These are phyloP conservation scores for Bos indicus DNA, from an alignment of 2,113 vertebrate genomes.

Conservation along the genomic window DNA sequence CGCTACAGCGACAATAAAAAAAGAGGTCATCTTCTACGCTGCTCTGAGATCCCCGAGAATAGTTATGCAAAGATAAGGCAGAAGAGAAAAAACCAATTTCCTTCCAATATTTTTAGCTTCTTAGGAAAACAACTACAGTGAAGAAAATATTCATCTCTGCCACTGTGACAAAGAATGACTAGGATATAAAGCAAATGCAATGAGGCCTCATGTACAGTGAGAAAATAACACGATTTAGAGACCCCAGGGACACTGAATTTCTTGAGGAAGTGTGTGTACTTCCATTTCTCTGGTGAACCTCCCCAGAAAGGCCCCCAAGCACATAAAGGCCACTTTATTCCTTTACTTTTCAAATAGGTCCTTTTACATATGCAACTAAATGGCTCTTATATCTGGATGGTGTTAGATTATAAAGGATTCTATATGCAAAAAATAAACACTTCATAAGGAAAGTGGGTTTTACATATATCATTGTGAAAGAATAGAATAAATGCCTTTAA, in stretches of 20 bases:
- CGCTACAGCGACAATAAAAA: not conserved
- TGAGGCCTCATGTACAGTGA: not conserved
- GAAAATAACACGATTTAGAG: constrained; percentile 34
- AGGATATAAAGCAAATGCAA: not conserved
- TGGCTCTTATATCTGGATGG: not conserved
- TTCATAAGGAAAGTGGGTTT: not conserved
- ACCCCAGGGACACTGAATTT: not conserved
- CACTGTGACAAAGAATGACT: constrained; percentile 22
- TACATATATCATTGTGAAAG: not conserved
- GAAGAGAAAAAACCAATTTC: constrained; percentile 54
- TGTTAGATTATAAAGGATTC: not conserved
- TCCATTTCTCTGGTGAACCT: not conserved
- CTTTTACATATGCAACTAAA: constrained; percentile 44
- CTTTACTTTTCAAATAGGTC: constrained; percentile 60
- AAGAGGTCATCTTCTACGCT: not conserved
- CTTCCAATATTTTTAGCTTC: constrained; percentile 58
- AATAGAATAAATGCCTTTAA: not conserved
- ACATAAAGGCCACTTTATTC: constrained; percentile 57
- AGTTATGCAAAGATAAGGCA: constrained; percentile 47
- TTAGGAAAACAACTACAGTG: constrained; percentile 40
- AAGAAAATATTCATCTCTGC: constrained; percentile 54
- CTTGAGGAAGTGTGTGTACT: not conserved
- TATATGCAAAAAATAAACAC: not conserved
- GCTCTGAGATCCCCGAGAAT: constrained; percentile 17
- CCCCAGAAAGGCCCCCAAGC: not conserved